phyloP scores from a whole-genome alignment of 2,797 vertebrate species.

The Alfaro cultratus region DNA sequence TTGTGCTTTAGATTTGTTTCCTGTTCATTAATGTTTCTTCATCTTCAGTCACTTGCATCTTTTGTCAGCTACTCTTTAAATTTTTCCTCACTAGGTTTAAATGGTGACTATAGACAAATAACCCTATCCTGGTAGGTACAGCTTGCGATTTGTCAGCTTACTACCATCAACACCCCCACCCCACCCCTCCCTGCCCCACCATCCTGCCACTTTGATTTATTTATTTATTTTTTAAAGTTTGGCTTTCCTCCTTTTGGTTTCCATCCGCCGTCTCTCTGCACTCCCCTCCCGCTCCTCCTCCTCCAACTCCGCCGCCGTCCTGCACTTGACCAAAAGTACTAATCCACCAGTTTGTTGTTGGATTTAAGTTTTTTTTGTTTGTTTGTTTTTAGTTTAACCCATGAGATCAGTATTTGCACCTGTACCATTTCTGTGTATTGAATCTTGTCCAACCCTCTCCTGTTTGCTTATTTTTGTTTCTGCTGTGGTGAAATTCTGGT shows the following conservation, averaged over 20 bases:
- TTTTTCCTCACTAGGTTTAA: slow-evolving; percentile 89
- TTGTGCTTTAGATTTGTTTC: slow-evolving; percentile 45
- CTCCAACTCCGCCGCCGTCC: slow-evolving; percentile 46
- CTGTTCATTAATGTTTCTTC: slow-evolving; percentile 76
- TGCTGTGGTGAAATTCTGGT: slow-evolving; percentile 19
- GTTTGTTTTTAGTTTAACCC: slow-evolving; percentile 43
- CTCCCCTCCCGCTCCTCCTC: slow-evolving; percentile 3
- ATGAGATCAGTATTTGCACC: slow-evolving; percentile 58
- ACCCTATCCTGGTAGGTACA: slow-evolving; percentile 86
- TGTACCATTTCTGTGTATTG: slow-evolving; percentile 79
- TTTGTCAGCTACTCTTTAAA: slow-evolving; percentile 85
- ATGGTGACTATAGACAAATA: slow-evolving; percentile 87
- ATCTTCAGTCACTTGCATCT: slow-evolving; percentile 77
- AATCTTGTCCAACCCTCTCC: slow-evolving; percentile 47
- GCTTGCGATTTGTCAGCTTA: slow-evolving; percentile 77
- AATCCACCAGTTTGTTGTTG: slow-evolving; percentile 69
- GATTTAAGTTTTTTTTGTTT: not conserved
- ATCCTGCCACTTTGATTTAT: not conserved
- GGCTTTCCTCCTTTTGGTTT: slow-evolving; percentile 18
- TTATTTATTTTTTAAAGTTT: slow-evolving; percentile 7
- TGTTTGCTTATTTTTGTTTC: slow-evolving; percentile 11
- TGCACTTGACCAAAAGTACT: slow-evolving; percentile 51
- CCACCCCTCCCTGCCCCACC: not conserved
- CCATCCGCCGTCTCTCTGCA: slow-evolving; percentile 25
- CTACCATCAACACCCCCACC: slow-evolving; percentile 44